phyloP scores from a whole-genome alignment of 2,797 vertebrate genomes.

The Sebastes cheni region DNA sequence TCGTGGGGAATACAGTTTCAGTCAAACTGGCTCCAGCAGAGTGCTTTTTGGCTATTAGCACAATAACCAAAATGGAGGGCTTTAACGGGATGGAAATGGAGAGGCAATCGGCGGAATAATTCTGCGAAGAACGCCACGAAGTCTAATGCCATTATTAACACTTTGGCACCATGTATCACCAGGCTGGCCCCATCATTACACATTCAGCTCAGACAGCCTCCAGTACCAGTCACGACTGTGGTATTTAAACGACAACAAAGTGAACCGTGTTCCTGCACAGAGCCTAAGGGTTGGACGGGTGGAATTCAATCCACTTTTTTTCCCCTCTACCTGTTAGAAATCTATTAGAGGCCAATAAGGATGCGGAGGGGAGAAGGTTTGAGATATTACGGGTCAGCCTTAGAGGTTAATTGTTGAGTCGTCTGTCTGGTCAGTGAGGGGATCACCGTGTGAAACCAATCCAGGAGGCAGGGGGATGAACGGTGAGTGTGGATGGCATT shows the following conservation, averaged over 20 bases:
- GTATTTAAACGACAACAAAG: conserved; percentile 55
- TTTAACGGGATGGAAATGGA: conserved; percentile 31
- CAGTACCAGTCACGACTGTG: conserved; percentile 28
- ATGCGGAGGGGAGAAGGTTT: conserved; percentile 63
- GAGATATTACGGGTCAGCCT: conserved; percentile 80
- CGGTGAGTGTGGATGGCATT: conserved; percentile 66
- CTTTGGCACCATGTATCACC: conserved; percentile 16
- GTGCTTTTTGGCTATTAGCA: conserved; percentile 59
- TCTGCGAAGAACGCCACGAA: conserved; percentile 14
- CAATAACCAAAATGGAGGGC: conserved; percentile 48
- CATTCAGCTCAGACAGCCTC: conserved; percentile 29
- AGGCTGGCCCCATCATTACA: neutral
- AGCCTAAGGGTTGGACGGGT: conserved; percentile 37
- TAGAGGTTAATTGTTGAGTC: conserved; percentile 81
- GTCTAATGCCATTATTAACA: conserved; percentile 48
- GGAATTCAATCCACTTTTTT: conserved; percentile 71
- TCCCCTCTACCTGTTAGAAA: conserved; percentile 64
- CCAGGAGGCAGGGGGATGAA: conserved; percentile 72
- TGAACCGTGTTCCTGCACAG: conserved; percentile 46
- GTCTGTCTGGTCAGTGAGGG: conserved; percentile 75
- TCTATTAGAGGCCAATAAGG: conserved; percentile 76
- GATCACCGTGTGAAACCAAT: conserved; percentile 76
- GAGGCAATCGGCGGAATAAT: conserved; percentile 40
- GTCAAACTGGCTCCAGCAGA: conserved; percentile 67
- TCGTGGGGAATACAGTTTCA: conserved; percentile 48